Conservation (phyloP, 2,113 vertebrate species). For the Brienomyrus brachyistius region DNA sequence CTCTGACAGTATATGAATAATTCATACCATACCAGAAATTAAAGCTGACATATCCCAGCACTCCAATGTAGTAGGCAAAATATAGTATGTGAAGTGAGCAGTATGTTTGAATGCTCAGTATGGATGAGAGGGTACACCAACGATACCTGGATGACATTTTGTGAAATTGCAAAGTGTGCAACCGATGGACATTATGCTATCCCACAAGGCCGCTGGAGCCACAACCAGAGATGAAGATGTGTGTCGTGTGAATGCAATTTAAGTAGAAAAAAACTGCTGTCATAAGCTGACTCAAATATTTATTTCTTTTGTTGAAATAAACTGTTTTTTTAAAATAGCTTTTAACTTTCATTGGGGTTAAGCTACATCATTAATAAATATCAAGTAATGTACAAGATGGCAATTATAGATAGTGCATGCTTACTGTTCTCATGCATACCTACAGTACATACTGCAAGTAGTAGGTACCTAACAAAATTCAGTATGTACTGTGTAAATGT, state of each 20-base stretch:
- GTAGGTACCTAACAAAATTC: neutral
- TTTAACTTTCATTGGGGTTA: neutral
- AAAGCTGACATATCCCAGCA: no score
- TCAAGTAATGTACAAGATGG: neutral
- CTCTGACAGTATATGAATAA: no score
- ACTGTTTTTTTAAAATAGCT: neutral
- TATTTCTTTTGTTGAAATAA: neutral
- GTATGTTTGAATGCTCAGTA: no score
- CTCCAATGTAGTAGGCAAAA: no score
- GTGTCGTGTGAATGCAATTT: neutral
- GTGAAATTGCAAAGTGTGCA: no score
- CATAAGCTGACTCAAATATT: neutral
- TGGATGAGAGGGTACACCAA: no score
- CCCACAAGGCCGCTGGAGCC: no score
- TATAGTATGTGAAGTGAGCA: no score
- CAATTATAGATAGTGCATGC: neutral
- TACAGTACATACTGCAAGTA: neutral
- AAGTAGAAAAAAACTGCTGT: neutral
- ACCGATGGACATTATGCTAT: no score
- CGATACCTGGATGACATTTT: no score
- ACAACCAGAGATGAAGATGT: no score
- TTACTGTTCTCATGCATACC: neutral
- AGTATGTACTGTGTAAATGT: neutral
- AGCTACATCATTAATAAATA: neutral
- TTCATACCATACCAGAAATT: no score